Evolutionary conservation across 1,140 invertebrate species (phyloP), one percentile per base, ranked within the genome.

Genomic region (Ctenoplectra terminalis): DNA sequence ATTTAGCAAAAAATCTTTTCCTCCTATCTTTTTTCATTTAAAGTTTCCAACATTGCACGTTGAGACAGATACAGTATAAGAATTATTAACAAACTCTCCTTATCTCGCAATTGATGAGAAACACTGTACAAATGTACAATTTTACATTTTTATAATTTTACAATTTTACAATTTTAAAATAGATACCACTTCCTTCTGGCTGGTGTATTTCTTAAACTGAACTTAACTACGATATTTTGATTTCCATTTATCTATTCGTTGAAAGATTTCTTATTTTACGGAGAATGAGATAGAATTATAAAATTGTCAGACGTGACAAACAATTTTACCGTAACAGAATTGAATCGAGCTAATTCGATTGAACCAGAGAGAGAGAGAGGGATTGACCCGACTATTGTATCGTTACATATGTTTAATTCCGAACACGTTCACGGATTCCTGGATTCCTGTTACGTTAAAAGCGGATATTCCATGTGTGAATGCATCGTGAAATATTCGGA

Each of bases 401-500:
- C 5, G 23, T n/a, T n/a, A n/a, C n/a, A 13, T 2, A 46, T 64
- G 40, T 79, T 83, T 76, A 70, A 85, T 79, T 83, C 69, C 63
- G 26, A 23, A 15, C 67, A 78, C 46, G 37, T 67, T 72, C 63
- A 23, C 26, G 40, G 34, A 67, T 67, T 69, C 50, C 43, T 46
- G 40, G 34, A 67, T 67, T 69, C 50, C 43, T 46, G 31, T 85
- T 85, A 73, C 83, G 79, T 83, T 77, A 81, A 82, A 50, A 83
- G 40, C 43, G 15, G 29, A 23, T 40, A 56, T 67, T 60, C 26
- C 58, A 69, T 31, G 40, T 48, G 40, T 63, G 23, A n/a, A 17
- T 43, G 46, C 63, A 69, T n/a, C 31, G 54, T n/a, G 75, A 56
- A 54, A 79, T 56, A 61, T 69, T 43, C 61, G 31, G 69, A 78